Base-by-base conservation (phyloP, 2,113 vertebrate genomes). In the Thamnophis sirtalis region DNA sequence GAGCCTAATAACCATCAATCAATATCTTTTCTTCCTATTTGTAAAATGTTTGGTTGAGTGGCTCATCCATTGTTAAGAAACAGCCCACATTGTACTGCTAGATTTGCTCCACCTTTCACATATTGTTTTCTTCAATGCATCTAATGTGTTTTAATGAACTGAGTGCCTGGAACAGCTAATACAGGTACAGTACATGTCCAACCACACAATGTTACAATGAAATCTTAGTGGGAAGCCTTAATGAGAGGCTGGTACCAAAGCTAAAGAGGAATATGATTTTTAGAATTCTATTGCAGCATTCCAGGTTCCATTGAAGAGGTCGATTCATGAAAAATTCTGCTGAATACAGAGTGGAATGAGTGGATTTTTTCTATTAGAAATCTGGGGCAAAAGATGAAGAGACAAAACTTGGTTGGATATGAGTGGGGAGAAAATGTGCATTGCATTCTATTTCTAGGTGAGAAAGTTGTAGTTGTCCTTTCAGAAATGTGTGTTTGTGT, bases 1-100 rank as follows among this genome's bases (percentile, higher is more conserved):
- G 94, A 95, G 93, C 89, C 84, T 93, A 63, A 56, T 91, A 92
- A 93, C 88, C 88, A 24, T 21, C 7, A 92, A 43, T 33, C n/a
- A 0, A 84, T 93, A 91, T 15, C 58, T 73, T 19, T 15, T 49
- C 19, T 60, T 89, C 24, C 22, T 89, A 93, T 94, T 95, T 93
- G 63, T 0, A 2, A 43, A 38, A 89, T 68, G 9, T 94, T 92
- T 94, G 58, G 0, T 63, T 80, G 84, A 84, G 26, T 88, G 68
- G 86, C 49, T 94, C 43, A 0, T 88, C 60, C 80, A 92, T 85
- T 89, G 73, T 56, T 60, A 93, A 84, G 80, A 91, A 43, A 86
- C 26, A 93, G 55, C 33, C 56, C 49, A 0, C 9, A 49, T 33
- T 88, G 19, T 94, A 94, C 87, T 94, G 94, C 55, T 1, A 0